Percentiles rank a stretch among this genome's conserved stretches.
These are phyloP conservation scores for Craniophora ligustri DNA, from an alignment of 2,888 invertebrate species.

Conservation along the genomic window DNA sequence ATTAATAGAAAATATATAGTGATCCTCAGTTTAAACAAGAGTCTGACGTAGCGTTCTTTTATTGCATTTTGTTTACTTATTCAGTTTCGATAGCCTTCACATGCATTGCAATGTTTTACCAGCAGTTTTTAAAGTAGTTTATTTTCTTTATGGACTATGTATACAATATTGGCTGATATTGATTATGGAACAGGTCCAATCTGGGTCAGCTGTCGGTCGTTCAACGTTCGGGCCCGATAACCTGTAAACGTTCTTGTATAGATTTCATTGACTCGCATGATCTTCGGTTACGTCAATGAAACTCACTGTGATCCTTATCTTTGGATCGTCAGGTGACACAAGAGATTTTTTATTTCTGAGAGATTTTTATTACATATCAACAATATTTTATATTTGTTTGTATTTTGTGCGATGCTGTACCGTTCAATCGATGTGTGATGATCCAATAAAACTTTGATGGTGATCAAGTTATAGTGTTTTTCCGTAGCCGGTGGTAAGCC, in stretches of 20 bases:
- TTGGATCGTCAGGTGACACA: conserved; percentile 15
- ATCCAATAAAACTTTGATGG: too few relatives aligned
- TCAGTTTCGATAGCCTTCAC: neutral
- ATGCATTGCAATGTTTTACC: neutral
- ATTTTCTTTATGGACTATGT: conserved; percentile 32
- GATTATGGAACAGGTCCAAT: conserved; percentile 48
- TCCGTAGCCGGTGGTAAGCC: too few relatives aligned
- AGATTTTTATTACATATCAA: too few relatives aligned
- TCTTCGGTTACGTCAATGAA: conserved; percentile 44
- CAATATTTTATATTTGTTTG: too few relatives aligned
- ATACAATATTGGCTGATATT: conserved; percentile 38
- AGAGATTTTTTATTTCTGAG: neutral
- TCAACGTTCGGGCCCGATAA: conserved; percentile 56
- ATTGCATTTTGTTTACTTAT: neutral
- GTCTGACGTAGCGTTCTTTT: too few relatives aligned
- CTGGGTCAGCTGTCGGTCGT: conserved; percentile 61
- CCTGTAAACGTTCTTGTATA: conserved; percentile 55
- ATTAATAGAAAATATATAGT: too few relatives aligned
- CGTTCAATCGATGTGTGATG: too few relatives aligned
- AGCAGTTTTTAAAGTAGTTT: conserved; percentile 18
- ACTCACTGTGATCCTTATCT: conserved; percentile 30
- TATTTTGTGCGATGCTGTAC: too few relatives aligned
- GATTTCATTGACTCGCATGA: conserved; percentile 57
- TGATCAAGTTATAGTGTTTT: too few relatives aligned
- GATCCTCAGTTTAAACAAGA: too few relatives aligned